Evolutionary conservation across 2,888 invertebrate genomes (phyloP), one percentile per base, ranked within the genome.

Genomic region (Nebria brevicollis): DNA sequence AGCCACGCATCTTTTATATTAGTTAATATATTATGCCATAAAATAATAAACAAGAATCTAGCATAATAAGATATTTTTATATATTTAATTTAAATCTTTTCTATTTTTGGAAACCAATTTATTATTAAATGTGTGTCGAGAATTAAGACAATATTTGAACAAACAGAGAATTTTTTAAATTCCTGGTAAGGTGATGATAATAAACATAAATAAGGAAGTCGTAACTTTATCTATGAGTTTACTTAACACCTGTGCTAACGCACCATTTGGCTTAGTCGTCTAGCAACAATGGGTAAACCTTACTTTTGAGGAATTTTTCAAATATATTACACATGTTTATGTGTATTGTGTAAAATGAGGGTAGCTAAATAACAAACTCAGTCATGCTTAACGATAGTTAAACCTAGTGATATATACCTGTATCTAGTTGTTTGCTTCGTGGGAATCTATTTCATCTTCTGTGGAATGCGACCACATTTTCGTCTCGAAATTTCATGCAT

Each of bases 181-280:
- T 65, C 75, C 65, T 26, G 11, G 41, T 65, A 26, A 65, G 25
- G 75, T 75, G 75, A 34, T 34, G 34, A 75, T 75, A 75, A 75
- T 75, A 75, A 15, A 54, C 75, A 65, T 65, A 65, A 65, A 75
- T 75, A 75, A 75, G 75, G 75, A 75, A 75, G 75, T 75, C 15
- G 65, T 75, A 75, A 75, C 43, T 11, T 15, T 75, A 34, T 5
- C 2, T 34, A 2, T 64, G 26, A 65, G 75, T 75, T 75, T 75
- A 75, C 66, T 75, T 75, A 41, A 54, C 75, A 75, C 75, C 75
- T 75, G 54, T 13, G 13, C 54, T 54, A 54, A 13, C 7, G 8
- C 2, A 8, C 54, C 11, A 54, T 11, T 11, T 54, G 4, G 34
- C 5, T 34, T 34, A 34, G 34, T 34, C 13, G 54, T 54, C 8